Base-by-base conservation (phyloP, 2,888 invertebrate genomes). In the Lingula anatina region DNA sequence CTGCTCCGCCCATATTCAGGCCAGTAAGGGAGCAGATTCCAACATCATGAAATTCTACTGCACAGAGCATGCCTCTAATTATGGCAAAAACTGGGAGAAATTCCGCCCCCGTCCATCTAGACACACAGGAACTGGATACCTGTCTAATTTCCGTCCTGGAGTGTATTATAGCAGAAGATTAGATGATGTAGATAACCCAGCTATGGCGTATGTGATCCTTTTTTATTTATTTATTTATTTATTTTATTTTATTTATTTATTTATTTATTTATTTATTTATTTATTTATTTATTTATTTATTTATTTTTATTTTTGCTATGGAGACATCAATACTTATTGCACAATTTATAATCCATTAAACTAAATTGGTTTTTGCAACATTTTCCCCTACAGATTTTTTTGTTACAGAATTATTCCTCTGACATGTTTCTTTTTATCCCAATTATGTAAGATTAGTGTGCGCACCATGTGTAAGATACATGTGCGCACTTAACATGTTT, bases 31-130 rank as follows among this genome's bases (percentile, higher is more conserved):
- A 3, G 71, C 72, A 15, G 76, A 76, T 56, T 68, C 66, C 3
- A 71, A 75, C 51, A 61, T 74, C 44, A 72, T 73, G 71, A 75
- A 76, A 51, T 76, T 76, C 54, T 76, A 76, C 57, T 62, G 65
- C 36, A 76, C 76, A 9, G 64, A 68, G 42, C 66, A 73, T 50
- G 70, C 71, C 20, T 70, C 71, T 15, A 70, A 69, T 39, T 75
- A 72, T 61, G 72, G 74, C 18, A 63, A 65, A 50, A 62, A 67
- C 47, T 71, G 60, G 56, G 66, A 69, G 27, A 73, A 73, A 27
- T 75, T 72, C 55, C 61, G 71, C 53, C 76, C 75, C 5, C 52
- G 69, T n/a, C 56, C 58, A 20, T 70, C 70, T 7, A 52, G 57
- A 18, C 76, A 74, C 53, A 66, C 68, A 12, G 76, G 75, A 5